Base-by-base conservation (phyloP, 2,888 invertebrate genomes). In the Digitonthophagus gazella region DNA sequence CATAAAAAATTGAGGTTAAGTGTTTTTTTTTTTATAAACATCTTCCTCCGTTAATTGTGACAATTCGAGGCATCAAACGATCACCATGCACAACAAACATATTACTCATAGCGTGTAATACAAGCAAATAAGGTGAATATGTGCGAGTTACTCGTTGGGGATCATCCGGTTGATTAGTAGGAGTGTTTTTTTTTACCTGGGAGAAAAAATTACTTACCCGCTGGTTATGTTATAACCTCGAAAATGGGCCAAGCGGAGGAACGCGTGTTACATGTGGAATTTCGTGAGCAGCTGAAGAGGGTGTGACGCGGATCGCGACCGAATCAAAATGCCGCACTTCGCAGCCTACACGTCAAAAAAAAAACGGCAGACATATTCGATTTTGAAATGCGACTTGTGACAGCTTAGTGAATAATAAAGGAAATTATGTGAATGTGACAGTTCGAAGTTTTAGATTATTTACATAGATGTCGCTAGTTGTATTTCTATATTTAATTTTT, bases 301-400 rank as follows among this genome's bases (percentile, higher is more conserved):
- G 77, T 77, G 76, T 78, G 78, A 77, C 78, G 77, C 71, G 77
- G 69, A 77, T 77, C 75, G 76, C 76, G 75, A 74, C 75, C 73
- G 73, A 76, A 76, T 70, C 66, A 73, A 74, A 75, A 74, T 75
- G 73, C 72, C 75, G 73, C 69, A 71, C 68, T 65, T 65, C 54
- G 71, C 79, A 73, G 70, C 79, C 80, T 76, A 80, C 80, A 80
- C 79, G 79, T 78, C 76, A 77, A 80, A 79, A 22, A n/a, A 22
- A 78, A 75, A 74, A 75, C 76, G 74, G 76, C 78, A 72, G 76
- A 77, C 79, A 79, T 80, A 75, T 78, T 78, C 76, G 72, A 76
- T 76, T 78, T 75, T 72, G 75, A 77, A 75, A 69, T 65, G 69
- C 15, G 20, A 67, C 44, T 65, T 66, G 68, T 58, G 64, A 69